phyloP scores from a whole-genome alignment of 2,888 invertebrate genomes.

The Pheosia tremula region DNA sequence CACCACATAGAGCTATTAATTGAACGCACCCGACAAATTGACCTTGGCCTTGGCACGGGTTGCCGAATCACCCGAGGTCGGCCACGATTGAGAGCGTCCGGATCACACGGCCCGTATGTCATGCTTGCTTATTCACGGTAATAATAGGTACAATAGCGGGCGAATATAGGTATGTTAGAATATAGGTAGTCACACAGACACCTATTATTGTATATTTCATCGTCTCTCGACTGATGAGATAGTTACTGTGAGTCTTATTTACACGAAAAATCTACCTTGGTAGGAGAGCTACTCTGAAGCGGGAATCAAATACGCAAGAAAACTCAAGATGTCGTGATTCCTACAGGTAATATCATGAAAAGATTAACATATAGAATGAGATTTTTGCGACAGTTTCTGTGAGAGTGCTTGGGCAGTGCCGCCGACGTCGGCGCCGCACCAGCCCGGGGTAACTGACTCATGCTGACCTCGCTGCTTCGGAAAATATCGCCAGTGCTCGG shows the following conservation, averaged over 20 bases:
- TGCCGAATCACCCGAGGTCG: constrained; percentile 80
- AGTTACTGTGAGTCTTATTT: neutral
- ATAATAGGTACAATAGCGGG: constrained; percentile 25
- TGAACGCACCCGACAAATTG: constrained; percentile 68
- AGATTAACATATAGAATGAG: neutral
- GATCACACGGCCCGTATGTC: constrained; percentile 71
- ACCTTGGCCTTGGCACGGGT: constrained; percentile 81
- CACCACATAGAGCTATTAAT: constrained; percentile 64
- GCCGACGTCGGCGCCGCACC: constrained; percentile 51
- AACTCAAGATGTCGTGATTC: neutral
- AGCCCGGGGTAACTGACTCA: constrained; percentile 87
- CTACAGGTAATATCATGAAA: neutral
- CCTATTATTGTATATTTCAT: neutral
- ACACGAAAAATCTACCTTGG: neutral
- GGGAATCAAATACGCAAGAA: neutral
- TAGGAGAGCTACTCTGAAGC: neutral
- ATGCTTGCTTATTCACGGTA: constrained; percentile 44
- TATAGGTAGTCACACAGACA: constrained; percentile 7
- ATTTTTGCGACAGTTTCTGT: constrained; percentile 5
- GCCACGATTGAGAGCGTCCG: constrained; percentile 77
- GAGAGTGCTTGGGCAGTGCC: constrained; percentile 13
- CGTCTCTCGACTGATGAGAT: neutral
- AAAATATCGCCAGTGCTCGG: constrained; percentile 70
- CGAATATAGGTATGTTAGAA: constrained; percentile 20
- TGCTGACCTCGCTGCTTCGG: constrained; percentile 84